Base-by-base conservation (phyloP, 2,113 vertebrate species). In the Gymnarchus niloticus region DNA sequence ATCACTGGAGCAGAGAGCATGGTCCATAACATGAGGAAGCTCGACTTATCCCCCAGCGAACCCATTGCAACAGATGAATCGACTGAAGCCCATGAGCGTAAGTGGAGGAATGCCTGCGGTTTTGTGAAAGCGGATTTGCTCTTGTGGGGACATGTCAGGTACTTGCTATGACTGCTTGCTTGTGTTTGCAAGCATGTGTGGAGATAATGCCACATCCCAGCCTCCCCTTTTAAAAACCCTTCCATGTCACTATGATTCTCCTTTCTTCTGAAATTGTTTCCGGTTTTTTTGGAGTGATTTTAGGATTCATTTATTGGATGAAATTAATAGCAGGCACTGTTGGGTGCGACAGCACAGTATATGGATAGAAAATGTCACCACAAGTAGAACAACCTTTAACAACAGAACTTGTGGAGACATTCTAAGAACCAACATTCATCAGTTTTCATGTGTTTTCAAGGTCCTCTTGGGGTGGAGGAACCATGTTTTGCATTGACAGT, bases 51-150 rank as follows among this genome's bases (percentile, higher is more conserved):
- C n/a, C 90, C 90, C 1, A 94, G 93, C 21, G 94, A 87, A 69
- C 95, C 95, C 37, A 89, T 93, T 0, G 94, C 94, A 19, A 93
- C 93, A 0, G 89, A 97, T 1, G 98, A 98, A 87, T 93, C 93
- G 0, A 90, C 92, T 0, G 93, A 95, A 90, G 95, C 96, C 6
- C 90, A 95, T 0, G 93, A 96, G 37, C 23, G 98, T 99, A 88
- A 95, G 94, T 92, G 28, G 2, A 37, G 33, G 52, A 57, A 25
- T 9, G 6, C 73, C 9, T 17, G 54, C 5, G 28, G 52, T 37
- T n/a, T n/a, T n/a, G n/a, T n/a, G n/a, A n/a, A n/a, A n/a, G n/a
- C n/a, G n/a, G n/a, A n/a, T n/a, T n/a, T n/a, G n/a, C n/a, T n/a
- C n/a, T n/a, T 33, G 28, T 37, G 33, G 65, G 65, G 14, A 17